Base-by-base conservation (phyloP, 2,888 invertebrate genomes). In the Synergus gifuensis region DNA sequence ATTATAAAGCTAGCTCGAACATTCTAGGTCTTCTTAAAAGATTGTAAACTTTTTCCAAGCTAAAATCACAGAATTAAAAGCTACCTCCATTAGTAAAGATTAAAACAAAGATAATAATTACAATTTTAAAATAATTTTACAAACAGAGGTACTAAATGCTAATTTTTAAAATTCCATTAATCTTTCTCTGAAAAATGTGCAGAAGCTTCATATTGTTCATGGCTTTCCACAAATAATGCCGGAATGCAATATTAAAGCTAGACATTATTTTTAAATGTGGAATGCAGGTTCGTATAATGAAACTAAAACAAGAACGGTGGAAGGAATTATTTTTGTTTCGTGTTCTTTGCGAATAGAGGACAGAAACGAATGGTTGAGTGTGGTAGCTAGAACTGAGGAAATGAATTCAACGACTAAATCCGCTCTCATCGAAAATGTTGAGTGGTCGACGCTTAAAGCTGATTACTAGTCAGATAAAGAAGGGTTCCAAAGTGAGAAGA, bases 361-460 rank as follows among this genome's bases (percentile, higher is more conserved):
- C n/a, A 40, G 42, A 66, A 66, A 66, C n/a, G 64, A 66, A 66
- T 66, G 42, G 11, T 40, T 36, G 18, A 36, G 7, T 63, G 63
- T 12, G 28, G 14, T 14, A 18, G 54, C n/a, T 54, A 18, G n/a
- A 60, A 60, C 60, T 28, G 22, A 12, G 22, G 4, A 22, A 60
- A 60, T 60, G 64, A 66, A 66, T 66, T 42, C n/a, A 36, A 66
- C 64, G 64, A 66, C n/a, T n/a, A 66, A 66, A 40, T 42, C 64
- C 16, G 42, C 42, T 66, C 16, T 42, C n/a, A 66, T 66, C 64
- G 49, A 73, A 54, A 54, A 36, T 73, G 49, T 54, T 28, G 54
- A 54, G 49, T 64, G 67, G 78, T 78, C 76, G 81, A 81, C 78
- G 77, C 78, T 79, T 69, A 77, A 78, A 77, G n/a, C 64, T 69